Evolutionary conservation across 92 coral and sea anemone species (phyloP), one percentile per base, ranked within the genome.

Genomic region (Muricea muricata): DNA sequence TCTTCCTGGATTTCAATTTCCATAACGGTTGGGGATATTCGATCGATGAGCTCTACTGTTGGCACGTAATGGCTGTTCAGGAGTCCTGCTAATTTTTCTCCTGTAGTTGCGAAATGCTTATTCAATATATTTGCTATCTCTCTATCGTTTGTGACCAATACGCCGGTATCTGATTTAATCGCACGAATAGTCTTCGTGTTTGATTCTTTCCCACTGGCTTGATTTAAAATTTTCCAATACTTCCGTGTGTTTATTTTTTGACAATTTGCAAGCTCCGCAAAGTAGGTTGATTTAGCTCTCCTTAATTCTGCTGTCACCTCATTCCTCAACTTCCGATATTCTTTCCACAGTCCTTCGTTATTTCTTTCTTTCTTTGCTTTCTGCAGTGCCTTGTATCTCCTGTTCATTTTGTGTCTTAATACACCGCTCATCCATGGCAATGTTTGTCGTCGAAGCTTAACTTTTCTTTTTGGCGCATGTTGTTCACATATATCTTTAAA

Each of bases 271-370:
- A 55, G 85, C 4, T 78, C 75, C 12, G 65, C 23, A 75, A 57
- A 85, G 70, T 89, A 85, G 9, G 68, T 55, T 11, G 72, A 73
- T 78, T 89, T 89, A 1, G 86, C 84, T 46, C 63, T 35, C 24
- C 84, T 81, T 14, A 89, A 72, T 61, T 89, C 93, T 13, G 67
- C 34, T 12, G 92, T 89, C 18, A 89, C 61, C 17, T 89, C 83
- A 48, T 89, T 89, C 34, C 92, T 48, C 25, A 89, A 61, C 39
- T 67, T 50, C 24, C 82, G 47, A 61, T 87, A 87, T 37, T 81
- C 66, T 2, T 81, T 57, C 77, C 82, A 26, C 39, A 41, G 32
- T 26, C 37, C 79, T 26, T 73, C 79, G 20, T 73, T 32, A 7
- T 46, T 31, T 11, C 32, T 46, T 8, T n/a, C 42, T 5, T 24